Percentiles rank a stretch among this genome's conserved stretches.
These are phyloP conservation scores for Semnopithecus entellus DNA, from an alignment of 2,113 vertebrate genomes.

Conservation along the genomic window DNA sequence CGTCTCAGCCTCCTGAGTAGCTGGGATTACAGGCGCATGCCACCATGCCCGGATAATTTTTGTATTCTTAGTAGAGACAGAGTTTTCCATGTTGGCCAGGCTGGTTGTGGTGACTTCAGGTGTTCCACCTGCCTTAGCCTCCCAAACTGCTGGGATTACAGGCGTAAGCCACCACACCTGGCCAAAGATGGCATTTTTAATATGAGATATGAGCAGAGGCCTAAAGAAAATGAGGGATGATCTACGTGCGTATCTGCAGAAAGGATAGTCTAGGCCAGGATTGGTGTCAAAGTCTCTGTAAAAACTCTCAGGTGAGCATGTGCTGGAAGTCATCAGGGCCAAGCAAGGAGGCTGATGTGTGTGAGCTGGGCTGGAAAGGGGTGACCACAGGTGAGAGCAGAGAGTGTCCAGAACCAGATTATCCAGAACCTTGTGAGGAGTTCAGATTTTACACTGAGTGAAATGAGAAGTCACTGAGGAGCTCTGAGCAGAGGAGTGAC, in stretches of 20 bases:
- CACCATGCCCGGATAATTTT: no score
- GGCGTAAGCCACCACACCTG: no score
- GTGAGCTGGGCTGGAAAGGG: not conserved
- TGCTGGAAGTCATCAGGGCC: not conserved
- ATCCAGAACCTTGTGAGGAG: no score
- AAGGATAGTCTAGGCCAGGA: not conserved
- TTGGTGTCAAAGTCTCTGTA: not conserved
- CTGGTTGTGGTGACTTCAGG: no score
- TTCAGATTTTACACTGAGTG: not conserved
- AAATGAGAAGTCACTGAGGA: not conserved
- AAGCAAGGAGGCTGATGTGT: fast-evolving
- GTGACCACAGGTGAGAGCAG: not conserved
- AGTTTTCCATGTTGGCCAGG: no score
- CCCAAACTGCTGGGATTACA: no score
- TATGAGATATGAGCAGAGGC: not conserved
- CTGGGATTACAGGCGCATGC: no score
- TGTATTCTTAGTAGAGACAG: no score
- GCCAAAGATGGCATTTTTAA: not conserved
- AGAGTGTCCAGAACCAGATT: not conserved
- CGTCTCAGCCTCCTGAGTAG: no score
- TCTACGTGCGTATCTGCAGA: not conserved
- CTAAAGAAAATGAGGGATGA: not conserved
- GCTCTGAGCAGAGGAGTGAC: not conserved
- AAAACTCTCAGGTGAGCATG: not conserved
- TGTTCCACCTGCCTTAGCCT: no score